Conservation (phyloP, 2,888 invertebrate genomes). For the Camptogramma bilineatum region DNA sequence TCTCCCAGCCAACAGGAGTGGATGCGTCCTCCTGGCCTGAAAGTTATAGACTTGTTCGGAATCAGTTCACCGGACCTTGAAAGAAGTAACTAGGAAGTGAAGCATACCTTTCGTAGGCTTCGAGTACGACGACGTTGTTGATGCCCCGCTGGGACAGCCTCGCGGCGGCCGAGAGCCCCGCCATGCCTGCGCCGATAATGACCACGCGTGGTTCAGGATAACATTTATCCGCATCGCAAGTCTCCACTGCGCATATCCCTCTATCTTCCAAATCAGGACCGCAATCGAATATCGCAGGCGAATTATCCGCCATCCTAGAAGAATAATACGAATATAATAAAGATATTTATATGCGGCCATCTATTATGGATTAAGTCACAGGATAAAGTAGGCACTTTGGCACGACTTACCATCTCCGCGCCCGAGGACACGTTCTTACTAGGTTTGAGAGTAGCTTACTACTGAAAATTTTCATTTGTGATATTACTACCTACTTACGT, state of each 20-base stretch:
- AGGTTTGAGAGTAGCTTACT: constrained; percentile 39
- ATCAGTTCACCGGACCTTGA: not conserved
- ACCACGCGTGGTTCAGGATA: constrained; percentile 87
- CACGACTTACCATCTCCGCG: constrained; percentile 59
- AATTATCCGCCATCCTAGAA: constrained; percentile 57
- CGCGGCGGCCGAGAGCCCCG: constrained; percentile 92
- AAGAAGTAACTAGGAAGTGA: not conserved
- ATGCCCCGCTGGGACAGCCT: constrained; percentile 89
- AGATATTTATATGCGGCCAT: constrained; percentile 37
- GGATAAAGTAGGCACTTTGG: constrained; percentile 35
- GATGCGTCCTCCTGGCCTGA: constrained; percentile 91
- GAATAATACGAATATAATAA: constrained; percentile 34
- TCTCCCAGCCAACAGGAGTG: constrained; percentile 92
- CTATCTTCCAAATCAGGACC: constrained; percentile 68
- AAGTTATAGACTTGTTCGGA: constrained; percentile 42
- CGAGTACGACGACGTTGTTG: constrained; percentile 88
- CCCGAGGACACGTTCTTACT: constrained; percentile 53
- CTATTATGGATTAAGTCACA: constrained; percentile 28
- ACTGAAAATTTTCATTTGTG: constrained; percentile 59
- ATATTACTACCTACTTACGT: constrained; percentile 23
- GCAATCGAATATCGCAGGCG: constrained; percentile 57
- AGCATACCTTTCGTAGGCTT: constrained; percentile 90
- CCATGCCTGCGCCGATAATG: constrained; percentile 92
- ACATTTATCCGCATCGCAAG: constrained; percentile 64
- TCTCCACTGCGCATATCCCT: constrained; percentile 65